A percentile compares a stretch with the other conserved stretches of the same genome.
Evolutionary conservation across 2,888 invertebrate species (phyloP).

Genomic region (Tiphia femorata): DNA sequence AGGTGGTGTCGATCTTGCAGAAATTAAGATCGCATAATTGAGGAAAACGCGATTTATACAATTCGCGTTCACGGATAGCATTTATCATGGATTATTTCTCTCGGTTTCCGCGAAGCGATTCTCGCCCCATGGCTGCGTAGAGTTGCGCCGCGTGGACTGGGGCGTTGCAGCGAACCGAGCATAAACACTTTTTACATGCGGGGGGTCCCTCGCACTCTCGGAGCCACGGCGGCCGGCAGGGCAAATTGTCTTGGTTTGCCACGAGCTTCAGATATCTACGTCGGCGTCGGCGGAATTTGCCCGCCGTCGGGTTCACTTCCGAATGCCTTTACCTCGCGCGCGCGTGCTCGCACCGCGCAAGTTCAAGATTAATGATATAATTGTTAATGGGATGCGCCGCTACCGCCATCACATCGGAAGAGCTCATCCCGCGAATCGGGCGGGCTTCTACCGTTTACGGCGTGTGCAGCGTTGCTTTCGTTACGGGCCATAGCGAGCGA

Average conservation of each 20-base stretch:
- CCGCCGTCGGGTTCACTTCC: not conserved
- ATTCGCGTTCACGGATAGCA: no score
- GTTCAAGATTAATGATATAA: slow-evolving; percentile 22
- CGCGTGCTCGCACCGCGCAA: not conserved
- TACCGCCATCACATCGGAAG: not conserved
- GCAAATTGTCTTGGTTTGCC: not conserved
- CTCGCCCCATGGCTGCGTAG: not conserved
- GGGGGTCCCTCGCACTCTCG: no score
- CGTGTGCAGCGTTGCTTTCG: slow-evolving; percentile 47
- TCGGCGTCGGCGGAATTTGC: not conserved
- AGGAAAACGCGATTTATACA: no score
- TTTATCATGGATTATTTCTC: no score
- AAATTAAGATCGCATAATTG: no score
- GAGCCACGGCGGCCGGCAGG: no score
- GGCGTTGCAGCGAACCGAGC: slow-evolving; percentile 1
- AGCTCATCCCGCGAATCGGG: not conserved
- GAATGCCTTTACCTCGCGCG: slow-evolving; percentile 7
- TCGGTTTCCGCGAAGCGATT: slow-evolving; percentile 4
- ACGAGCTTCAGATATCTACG: not conserved
- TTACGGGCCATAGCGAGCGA: slow-evolving; percentile 58
- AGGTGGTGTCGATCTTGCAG: no score
- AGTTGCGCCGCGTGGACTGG: not conserved
- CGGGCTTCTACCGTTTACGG: slow-evolving; percentile 9
- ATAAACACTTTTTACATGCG: slow-evolving; percentile 7
- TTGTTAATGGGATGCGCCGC: slow-evolving; percentile 3